Percentiles rank a stretch among this genome's conserved stretches.
phyloP scores from a whole-genome alignment of 2,888 invertebrate genomes.

The Torymus texanus region DNA sequence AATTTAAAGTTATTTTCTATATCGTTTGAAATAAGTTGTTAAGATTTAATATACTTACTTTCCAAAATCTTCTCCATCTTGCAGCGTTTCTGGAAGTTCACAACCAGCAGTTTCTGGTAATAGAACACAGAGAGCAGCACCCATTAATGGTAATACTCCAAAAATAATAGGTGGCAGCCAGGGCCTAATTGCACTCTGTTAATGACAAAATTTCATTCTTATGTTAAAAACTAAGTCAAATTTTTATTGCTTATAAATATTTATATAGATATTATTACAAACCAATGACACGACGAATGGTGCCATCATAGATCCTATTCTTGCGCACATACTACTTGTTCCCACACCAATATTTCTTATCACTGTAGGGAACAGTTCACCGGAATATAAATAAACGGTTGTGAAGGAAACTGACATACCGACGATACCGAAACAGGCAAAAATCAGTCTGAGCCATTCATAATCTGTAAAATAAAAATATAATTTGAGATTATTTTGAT shows the following conservation, averaged over 20 bases:
- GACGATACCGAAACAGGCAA: slow-evolving; percentile 86
- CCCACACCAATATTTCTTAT: slow-evolving; percentile 92
- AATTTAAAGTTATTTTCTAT: background rate
- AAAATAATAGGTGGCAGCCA: slow-evolving; percentile 86
- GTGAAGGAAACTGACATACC: slow-evolving; percentile 90
- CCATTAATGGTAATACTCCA: slow-evolving; percentile 82
- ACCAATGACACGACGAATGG: slow-evolving; percentile 87
- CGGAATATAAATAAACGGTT: slow-evolving; percentile 90
- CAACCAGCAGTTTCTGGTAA: slow-evolving; percentile 88
- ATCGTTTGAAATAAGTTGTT: background rate
- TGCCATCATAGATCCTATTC: slow-evolving; percentile 90
- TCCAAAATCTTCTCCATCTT: slow-evolving; percentile 84
- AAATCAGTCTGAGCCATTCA: slow-evolving; percentile 78
- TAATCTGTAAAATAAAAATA: slow-evolving; percentile 69
- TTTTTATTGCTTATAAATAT: background rate
- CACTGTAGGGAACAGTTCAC: slow-evolving; percentile 92
- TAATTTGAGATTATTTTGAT: no score
- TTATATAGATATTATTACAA: background rate
- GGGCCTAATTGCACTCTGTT: slow-evolving; percentile 74
- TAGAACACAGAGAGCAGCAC: slow-evolving; percentile 81
- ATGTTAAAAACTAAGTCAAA: background rate
- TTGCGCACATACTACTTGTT: slow-evolving; percentile 88
- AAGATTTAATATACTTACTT: slow-evolving; percentile 67
- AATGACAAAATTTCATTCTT: background rate
- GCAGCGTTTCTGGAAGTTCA: slow-evolving; percentile 86